A percentile compares a stretch with the other conserved stretches of the same genome.
Conservation (phyloP, 2,888 invertebrate species). For the Chymomyza amoena region DNA sequence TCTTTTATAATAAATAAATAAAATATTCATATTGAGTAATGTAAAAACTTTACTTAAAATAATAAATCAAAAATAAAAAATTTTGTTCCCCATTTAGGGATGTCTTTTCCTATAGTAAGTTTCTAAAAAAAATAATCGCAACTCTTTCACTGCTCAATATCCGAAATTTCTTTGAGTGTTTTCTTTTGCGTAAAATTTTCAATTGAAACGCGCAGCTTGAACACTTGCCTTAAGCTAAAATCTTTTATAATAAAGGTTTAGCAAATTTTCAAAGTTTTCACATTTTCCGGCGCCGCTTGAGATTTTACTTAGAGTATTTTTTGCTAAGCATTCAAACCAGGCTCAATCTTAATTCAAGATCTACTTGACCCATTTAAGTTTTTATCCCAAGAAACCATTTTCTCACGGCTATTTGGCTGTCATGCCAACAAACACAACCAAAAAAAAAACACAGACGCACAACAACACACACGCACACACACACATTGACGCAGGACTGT, state of each 20-base stretch:
- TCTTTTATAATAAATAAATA: not conserved
- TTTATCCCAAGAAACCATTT: slow-evolving; percentile 1
- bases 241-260: not conserved
- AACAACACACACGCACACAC: slow-evolving; percentile 6
- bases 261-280: not conserved
- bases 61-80: too few species aligned
- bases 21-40: too few species aligned
- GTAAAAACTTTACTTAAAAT: too few species aligned
- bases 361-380: not conserved
- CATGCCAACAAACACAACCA: slow-evolving; percentile 7
- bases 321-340: not conserved
- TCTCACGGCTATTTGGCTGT: slow-evolving; percentile 7
- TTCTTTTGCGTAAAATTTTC: not conserved
- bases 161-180: not conserved
- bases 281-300: not conserved
- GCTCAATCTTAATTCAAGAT: not conserved
- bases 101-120: too few species aligned
- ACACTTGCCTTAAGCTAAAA: not conserved
- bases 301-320: not conserved
- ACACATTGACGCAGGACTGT: slow-evolving; percentile 2
- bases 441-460: slow-evolving; percentile 3
- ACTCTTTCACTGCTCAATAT: too few species aligned
- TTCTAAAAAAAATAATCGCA: too few species aligned
- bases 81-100: too few species aligned
- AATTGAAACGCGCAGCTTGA: not conserved